These are phyloP conservation scores for Ichneumoninae sp. DNA, from an alignment of 2,888 invertebrate genomes.

Conservation along the genomic window DNA sequence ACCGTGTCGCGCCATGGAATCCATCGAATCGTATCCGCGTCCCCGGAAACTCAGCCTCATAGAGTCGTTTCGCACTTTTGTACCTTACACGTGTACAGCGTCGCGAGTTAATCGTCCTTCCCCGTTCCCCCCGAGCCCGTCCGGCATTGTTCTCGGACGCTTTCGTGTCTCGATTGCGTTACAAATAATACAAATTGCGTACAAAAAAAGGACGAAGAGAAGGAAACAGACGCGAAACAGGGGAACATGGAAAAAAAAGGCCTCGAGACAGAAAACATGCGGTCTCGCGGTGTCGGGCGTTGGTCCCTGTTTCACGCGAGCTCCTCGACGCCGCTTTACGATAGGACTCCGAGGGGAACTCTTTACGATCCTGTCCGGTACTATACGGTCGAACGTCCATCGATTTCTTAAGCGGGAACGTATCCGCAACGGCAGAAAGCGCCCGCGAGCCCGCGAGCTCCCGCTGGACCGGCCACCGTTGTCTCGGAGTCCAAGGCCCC, in stretches of 20 bases:
- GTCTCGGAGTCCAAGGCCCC: slow-evolving; percentile 7
- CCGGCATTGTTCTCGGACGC: slow-evolving; percentile 41
- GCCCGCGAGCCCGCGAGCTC: background rate
- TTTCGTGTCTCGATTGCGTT: slow-evolving; percentile 4
- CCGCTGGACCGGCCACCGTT: slow-evolving; percentile 27
- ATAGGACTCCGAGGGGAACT: slow-evolving; percentile 39
- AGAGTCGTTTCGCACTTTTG: background rate
- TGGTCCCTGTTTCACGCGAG: slow-evolving; percentile 42
- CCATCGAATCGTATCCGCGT: background rate
- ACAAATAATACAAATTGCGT: background rate
- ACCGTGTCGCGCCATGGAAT: background rate
- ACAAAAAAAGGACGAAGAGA: background rate
- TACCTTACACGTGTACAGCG: slow-evolving; percentile 4
- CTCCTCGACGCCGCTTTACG: slow-evolving; percentile 49
- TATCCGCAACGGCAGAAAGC: slow-evolving; percentile 31
- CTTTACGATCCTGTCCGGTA: slow-evolving; percentile 57
- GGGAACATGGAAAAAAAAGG: background rate
- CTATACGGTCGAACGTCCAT: slow-evolving; percentile 44
- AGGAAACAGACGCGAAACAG: background rate
- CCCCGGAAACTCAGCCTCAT: background rate
- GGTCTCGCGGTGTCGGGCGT: slow-evolving; percentile 23
- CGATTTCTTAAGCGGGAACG: slow-evolving; percentile 56
- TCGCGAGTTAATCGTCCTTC: slow-evolving; percentile 33
- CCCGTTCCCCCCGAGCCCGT: background rate
- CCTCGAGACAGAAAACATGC: slow-evolving; percentile 12